Evolutionary conservation across 2,888 invertebrate species (phyloP).

Genomic region (Troides aeacus): DNA sequence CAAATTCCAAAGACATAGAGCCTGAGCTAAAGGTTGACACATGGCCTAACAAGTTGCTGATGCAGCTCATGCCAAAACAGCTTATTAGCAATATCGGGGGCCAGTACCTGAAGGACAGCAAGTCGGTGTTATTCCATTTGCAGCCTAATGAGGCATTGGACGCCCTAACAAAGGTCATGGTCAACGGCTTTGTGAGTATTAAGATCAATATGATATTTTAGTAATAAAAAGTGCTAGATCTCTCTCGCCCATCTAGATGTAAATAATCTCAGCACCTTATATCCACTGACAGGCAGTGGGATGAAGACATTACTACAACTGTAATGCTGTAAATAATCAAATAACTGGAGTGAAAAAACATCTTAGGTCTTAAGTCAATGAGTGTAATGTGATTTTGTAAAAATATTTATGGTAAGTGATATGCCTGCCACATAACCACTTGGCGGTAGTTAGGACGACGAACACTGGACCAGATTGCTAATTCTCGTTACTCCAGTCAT

Average conservation of each 20-base stretch:
- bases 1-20: slow-evolving; percentile 89
- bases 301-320: too few relatives aligned
- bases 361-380: background rate
- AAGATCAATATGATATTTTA: slow-evolving; percentile 1
- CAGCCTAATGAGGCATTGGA: slow-evolving; percentile 92
- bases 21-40: slow-evolving; percentile 95
- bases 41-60: slow-evolving; percentile 95
- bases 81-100: slow-evolving; percentile 94
- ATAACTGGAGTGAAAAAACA: background rate
- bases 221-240: slow-evolving; percentile 6
- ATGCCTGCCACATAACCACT: too few relatives aligned
- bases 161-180: slow-evolving; percentile 95
- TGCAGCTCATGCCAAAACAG: slow-evolving; percentile 97
- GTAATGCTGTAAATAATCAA: too few relatives aligned
- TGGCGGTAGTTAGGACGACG: too few relatives aligned
- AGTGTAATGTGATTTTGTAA: too few relatives aligned
- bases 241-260: background rate
- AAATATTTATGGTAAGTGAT: too few relatives aligned
- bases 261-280: background rate
- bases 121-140: slow-evolving; percentile 94
- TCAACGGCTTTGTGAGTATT: slow-evolving; percentile 90
- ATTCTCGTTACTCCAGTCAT: too few relatives aligned
- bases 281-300: too few relatives aligned
- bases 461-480: too few relatives aligned
- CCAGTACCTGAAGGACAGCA: slow-evolving; percentile 92